Evolutionary conservation across 1,140 invertebrate genomes (phyloP).

Genomic region (Drosophila insularis): DNA sequence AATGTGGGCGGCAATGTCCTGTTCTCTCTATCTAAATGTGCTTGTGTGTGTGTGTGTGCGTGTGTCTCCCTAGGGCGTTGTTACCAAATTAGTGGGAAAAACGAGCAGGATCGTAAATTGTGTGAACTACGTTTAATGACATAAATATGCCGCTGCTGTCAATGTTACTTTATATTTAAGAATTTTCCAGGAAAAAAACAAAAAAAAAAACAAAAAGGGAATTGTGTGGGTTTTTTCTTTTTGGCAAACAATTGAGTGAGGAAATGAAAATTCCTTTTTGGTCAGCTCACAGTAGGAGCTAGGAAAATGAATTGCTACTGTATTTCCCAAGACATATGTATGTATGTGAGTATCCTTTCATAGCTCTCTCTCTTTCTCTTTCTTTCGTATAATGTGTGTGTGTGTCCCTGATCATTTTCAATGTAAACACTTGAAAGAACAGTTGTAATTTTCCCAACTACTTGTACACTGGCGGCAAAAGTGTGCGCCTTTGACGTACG

Average conservation of each 20-base stretch:
- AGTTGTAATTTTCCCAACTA: conserved; percentile 71
- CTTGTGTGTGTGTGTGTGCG: conserved; percentile 15
- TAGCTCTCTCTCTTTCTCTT: no score
- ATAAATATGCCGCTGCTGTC: conserved; percentile 68
- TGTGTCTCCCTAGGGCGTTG: conserved; percentile 66
- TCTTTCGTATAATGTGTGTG: background rate
- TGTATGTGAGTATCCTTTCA: conserved; percentile 28
- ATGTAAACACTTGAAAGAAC: conserved; percentile 66
- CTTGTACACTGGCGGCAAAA: conserved; percentile 37
- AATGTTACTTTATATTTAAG: conserved; percentile 51
- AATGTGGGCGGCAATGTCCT: conserved; percentile 23
- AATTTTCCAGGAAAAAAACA: conserved; percentile 5
- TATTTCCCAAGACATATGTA: conserved; percentile 28
- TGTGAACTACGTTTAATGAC: conserved; percentile 65
- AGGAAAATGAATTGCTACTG: conserved; percentile 30
- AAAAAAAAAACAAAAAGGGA: background rate
- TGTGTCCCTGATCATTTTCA: conserved; percentile 54
- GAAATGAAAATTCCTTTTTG: conserved; percentile 12
- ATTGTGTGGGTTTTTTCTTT: conserved; percentile 1
- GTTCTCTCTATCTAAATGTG: background rate
- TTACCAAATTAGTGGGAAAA: conserved; percentile 79
- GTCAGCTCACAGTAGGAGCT: conserved; percentile 7
- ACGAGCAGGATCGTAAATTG: conserved; percentile 61
- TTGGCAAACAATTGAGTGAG: conserved; percentile 7
- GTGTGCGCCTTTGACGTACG: conserved; percentile 56